Base-by-base conservation (phyloP, 1,140 invertebrate genomes). In the Protaetia brevitarsis region DNA sequence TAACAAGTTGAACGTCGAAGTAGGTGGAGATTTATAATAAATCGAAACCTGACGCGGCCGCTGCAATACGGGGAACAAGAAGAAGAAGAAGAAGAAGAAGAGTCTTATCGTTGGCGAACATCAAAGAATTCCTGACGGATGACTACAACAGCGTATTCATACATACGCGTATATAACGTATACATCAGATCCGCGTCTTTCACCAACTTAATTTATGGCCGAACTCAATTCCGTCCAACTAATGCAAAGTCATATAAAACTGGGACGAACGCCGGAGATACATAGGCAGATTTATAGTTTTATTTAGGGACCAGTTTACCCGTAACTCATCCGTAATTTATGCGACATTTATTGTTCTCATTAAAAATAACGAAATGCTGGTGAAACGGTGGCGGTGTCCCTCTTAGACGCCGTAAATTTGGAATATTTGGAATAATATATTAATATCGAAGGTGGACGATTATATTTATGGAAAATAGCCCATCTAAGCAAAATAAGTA, bases 1-100 rank as follows among this genome's bases (percentile, higher is more conserved):
- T n/a, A n/a, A n/a, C n/a, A n/a, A 45, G n/a, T 21, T 45, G 6
- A 19, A 6, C 37, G 13, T 45, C 13, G 37, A 45, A 45, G 37
- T 45, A 45, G 37, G 37, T 45, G 37, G 37, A 45, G 37, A 45
- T 45, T 45, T 45, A 45, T 45, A 45, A 45, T 45, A 45, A 45
- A 45, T 45, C 37, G 37, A 45, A 45, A 21, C n/a, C n/a, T n/a
- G n/a, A n/a, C n/a, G n/a, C n/a, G n/a, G n/a, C n/a, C n/a, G n/a
- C n/a, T n/a, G n/a, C n/a, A n/a, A n/a, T n/a, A n/a, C n/a, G n/a
- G n/a, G n/a, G n/a, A n/a, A n/a, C n/a, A n/a, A n/a, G n/a, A n/a
- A n/a, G n/a, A n/a, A n/a, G n/a, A n/a, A n/a, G n/a, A n/a, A n/a
- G 8, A 45, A 19, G 37, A 21, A 45, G 8, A 36, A 45, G 23